Evolutionary conservation across 2,888 invertebrate genomes (phyloP), one percentile per base, ranked within the genome.

Genomic region (Papilio gigon): DNA sequence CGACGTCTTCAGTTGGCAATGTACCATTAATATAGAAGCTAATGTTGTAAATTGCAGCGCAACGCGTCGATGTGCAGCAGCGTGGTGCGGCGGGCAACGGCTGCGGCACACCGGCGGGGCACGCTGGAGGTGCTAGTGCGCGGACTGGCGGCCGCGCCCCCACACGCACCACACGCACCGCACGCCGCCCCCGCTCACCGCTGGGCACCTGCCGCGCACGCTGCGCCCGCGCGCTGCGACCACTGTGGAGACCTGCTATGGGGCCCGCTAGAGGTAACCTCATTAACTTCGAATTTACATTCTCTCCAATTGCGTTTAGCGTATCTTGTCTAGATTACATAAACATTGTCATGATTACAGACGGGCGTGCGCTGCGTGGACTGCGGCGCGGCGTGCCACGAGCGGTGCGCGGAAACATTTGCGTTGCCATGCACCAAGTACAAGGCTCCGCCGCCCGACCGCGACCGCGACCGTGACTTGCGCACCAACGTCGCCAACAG

Each of bases 331-430:
- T 44, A 9, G n/a, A n/a, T 0, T 9, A 44, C 9, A 20, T 47
- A 40, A 40, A 40, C 1, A n/a, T 22, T 50, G 47, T 25, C 25
- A 22, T 8, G n/a, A n/a, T n/a, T 11, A 0, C 84, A 93, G 93
- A 93, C 93, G 80, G 95, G 95, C 25, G 88, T 89, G 20, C 86
- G 90, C 0, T 99, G 99, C 86, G 94, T 96, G 85, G 98, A 98
- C 86, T 99, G 99, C 87, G 98, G 98, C 69, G 98, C 97, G 83
- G 96, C 97, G 82, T 98, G 98, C 85, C 98, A 99, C 89, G 98
- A 98, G 88, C 97, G 98, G 81, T 99, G 98, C 87, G 95, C 96
- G 66, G 97, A 97, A 73, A 92, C 94, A 70, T 97, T 97, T 67
- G 95, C 98, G 71, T 96, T 97, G 90, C 96, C 96, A 84, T 97